Evolutionary conservation across 92 coral and sea anemone genomes (phyloP), one percentile per base, ranked within the genome.

Genomic region (Phenganax stokvisi): DNA sequence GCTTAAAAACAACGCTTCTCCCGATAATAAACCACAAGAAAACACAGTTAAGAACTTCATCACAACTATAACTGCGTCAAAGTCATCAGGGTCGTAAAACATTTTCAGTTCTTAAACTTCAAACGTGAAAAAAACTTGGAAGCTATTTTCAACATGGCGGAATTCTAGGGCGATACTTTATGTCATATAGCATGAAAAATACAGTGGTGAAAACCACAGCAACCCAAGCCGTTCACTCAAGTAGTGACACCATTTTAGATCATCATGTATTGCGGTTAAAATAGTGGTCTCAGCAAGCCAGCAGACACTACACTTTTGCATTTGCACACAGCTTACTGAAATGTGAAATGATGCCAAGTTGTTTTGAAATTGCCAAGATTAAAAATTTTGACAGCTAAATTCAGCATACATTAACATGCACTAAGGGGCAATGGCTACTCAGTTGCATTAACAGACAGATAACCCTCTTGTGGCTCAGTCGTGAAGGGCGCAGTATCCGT

Each of bases 401-500:
- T 28, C 63, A 1, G 15, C 17, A 8, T 1, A 1, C 3, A 12
- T n/a, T 1, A 12, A 12, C 2, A 12, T 25, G 70, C 8, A 8
- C 30, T 25, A 0, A 16, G 37, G 7, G 0, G 1, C 16, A 30
- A 17, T 0, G 29, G 25, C 29, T 68, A 68, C 54, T 68, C 53
- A 20, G 13, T 68, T 0, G 73, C 7, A 68, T 68, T 68, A 28
- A 68, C 73, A 37, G 73, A 60, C 31, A 64, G 53, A 54, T 79
- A 79, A 4, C 83, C 83, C 28, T 79, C 83, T 31, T 79, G 83
- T n/a, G 72, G 51, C 20, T 79, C 83, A 16, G 71, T 37, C 47
- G 47, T 52, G 27, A 63, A 79, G 44, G 83, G 55, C 31, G 83
- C 27, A 25, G 74, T 52, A 64, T 79, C 83, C n/a, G 59, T 62